Base-by-base conservation (phyloP, 1,140 invertebrate species). In the Varroa destructor region DNA sequence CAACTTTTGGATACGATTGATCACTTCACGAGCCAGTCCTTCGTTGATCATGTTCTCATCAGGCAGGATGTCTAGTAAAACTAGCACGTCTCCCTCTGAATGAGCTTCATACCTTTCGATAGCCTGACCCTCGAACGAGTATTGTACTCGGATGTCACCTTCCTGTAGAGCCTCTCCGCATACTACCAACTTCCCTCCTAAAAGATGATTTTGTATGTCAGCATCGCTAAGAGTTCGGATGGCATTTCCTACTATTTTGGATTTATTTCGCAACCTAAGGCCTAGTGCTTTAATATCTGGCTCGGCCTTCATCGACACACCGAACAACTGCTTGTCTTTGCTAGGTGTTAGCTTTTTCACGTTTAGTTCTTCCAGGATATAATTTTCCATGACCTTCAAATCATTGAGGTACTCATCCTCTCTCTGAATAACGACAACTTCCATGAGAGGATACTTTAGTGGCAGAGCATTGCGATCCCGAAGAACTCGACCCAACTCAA, bases 1-100 rank as follows among this genome's bases (percentile, higher is more conserved):
- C 0, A 99, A 81, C 81, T 96, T 97, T 78, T 99, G 97, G 55
- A 99, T 85, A 57, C 95, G 85, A 79, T 98, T 99, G 43, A 97
- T 92, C 6, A 99, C 87, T 82, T 99, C 96, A 73, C 96, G 83
- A 0, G 91, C 89, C 72, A 88, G 82, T 43, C 92, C 92, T 84
- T 98, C 94, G 78, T 95, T 88, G 72, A 90, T 81, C 88, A 97
- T 89, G 1, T 86, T 85, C 76, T 91, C 86, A 80, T 95, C 91
- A 1, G 90, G 83, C 37, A 78, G 79, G 10, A 82, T 79, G 76
- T 86, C 82, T 43, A 86, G 72, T 40, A 84, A 72, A n/a, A 83
- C 79, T 5, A 84, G 72, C 61, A 79, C 76, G 73, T 78, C 88
- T 74, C 88, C 89, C 75, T 93, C 89, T 71, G 89, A 89, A 78